Conservation (phyloP, 2,888 invertebrate species). For the Lithophane ornitopus region DNA sequence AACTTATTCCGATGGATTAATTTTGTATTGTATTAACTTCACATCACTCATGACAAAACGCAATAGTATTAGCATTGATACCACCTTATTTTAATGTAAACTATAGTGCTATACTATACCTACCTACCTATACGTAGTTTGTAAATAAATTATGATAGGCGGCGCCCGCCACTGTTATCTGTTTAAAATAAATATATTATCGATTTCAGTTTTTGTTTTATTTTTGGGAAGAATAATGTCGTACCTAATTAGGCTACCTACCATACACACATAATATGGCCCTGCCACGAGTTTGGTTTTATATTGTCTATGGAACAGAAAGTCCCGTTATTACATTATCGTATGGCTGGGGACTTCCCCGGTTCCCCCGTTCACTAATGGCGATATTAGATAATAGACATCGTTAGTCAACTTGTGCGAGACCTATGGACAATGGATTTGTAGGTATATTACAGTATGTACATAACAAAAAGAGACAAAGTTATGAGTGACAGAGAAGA, state of each 20-base stretch:
- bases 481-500: background rate
- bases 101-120: constrained; percentile 33
- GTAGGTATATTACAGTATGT: background rate
- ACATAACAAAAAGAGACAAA: background rate
- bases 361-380: background rate
- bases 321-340: background rate
- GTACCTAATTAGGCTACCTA: background rate
- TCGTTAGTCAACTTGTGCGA: background rate
- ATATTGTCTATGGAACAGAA: constrained; percentile 19
- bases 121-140: constrained; percentile 53
- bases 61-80: constrained; percentile 42
- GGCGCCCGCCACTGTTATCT: constrained; percentile 76
- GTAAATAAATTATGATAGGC: constrained; percentile 72
- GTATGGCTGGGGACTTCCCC: background rate
- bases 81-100: constrained; percentile 55
- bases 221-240: background rate
- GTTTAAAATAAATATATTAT: constrained; percentile 85
- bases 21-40: constrained; percentile 24
- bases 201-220: constrained; percentile 63
- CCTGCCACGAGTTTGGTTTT: background rate
- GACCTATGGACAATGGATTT: background rate
- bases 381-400: background rate
- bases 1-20: constrained; percentile 26
- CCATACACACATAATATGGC: background rate
- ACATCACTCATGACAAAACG: constrained; percentile 46